Evolutionary conservation across 1,140 invertebrate genomes (phyloP).

Genomic region (Diachasmimorpha longicaudata): DNA sequence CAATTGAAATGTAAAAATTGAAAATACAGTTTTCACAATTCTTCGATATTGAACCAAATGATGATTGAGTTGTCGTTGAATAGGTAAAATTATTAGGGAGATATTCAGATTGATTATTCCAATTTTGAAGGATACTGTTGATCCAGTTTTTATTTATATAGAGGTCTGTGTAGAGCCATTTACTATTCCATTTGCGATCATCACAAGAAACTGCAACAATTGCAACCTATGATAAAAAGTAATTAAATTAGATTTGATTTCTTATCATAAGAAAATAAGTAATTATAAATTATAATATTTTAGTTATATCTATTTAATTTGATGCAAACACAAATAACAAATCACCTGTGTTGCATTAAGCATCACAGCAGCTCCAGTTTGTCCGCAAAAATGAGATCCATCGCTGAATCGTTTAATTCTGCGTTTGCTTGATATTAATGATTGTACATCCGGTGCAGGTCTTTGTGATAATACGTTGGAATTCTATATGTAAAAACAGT

Average conservation of each 20-base stretch:
- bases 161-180: slow-evolving; percentile 36
- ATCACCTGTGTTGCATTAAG: slow-evolving; percentile 31
- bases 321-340: too few species aligned
- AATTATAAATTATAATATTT: neutral
- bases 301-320: too few species aligned
- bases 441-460: slow-evolving; percentile 21
- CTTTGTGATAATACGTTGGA: slow-evolving; percentile 28
- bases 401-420: slow-evolving; percentile 21
- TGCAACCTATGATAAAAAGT: slow-evolving; percentile 13
- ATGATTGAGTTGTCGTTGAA: neutral
- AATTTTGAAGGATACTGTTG: slow-evolving; percentile 16
- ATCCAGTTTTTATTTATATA: slow-evolving; percentile 35
- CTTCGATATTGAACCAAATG: neutral
- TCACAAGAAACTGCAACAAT: slow-evolving; percentile 37
- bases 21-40: slow-evolving; percentile 36
- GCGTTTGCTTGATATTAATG: neutral
- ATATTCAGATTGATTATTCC: slow-evolving; percentile 15
- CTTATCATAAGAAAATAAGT: neutral
- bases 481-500: slow-evolving; percentile 13
- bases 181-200: slow-evolving; percentile 28
- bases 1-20: slow-evolving; percentile 33
- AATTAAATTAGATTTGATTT: neutral
- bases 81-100: neutral
- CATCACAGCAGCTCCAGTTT: slow-evolving; percentile 39
- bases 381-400: slow-evolving; percentile 27